A percentile compares a stretch with the other conserved stretches of the same genome.
These are phyloP conservation scores for Deroptyus accipitrinus DNA, from an alignment of 2,113 vertebrate genomes.

Conservation along the genomic window DNA sequence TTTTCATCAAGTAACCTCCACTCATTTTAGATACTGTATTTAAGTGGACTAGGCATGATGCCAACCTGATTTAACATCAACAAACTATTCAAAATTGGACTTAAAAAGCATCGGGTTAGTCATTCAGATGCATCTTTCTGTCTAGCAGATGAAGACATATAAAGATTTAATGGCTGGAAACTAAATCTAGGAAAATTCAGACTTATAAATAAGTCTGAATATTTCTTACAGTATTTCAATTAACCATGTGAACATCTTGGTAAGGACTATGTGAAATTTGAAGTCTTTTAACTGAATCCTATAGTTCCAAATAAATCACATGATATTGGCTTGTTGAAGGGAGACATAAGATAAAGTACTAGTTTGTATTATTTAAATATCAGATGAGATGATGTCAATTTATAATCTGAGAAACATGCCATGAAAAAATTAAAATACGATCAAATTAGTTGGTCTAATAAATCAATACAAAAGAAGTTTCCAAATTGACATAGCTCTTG, in stretches of 20 bases:
- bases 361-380: not conserved
- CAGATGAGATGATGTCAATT: not conserved
- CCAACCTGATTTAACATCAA: not conserved
- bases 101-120: not conserved
- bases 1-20: not conserved
- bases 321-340: not conserved
- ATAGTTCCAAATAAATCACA: not conserved
- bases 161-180: not conserved
- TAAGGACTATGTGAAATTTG: not conserved
- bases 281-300: not conserved
- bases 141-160: not conserved
- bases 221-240: not conserved
- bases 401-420: not conserved
- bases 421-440: not conserved
- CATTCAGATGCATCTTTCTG: not conserved
- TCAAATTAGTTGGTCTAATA: not conserved
- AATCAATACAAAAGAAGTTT: not conserved
- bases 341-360: not conserved
- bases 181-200: not conserved
- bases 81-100: not conserved
- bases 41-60: not conserved
- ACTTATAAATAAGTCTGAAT: not conserved
- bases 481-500: not conserved
- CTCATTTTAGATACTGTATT: not conserved
- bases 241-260: not conserved